Evolutionary conservation across 1,140 invertebrate species (phyloP).

Genomic region (Hypothenemus hampei): DNA sequence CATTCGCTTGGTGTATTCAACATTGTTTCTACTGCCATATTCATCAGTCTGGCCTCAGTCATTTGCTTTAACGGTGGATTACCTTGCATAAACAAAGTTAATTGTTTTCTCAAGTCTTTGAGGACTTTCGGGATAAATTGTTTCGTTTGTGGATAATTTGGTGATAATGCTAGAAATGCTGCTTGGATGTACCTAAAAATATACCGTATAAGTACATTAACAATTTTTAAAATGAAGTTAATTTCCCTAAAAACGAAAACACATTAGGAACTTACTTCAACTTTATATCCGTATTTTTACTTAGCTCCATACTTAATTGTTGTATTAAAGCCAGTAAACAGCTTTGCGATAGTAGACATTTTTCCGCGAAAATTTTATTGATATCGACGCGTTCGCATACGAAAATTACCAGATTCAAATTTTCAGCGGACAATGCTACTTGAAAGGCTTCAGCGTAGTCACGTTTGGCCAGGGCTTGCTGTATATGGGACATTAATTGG

Average conservation of each 20-base stretch:
- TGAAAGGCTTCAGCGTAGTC: conserved; percentile 84
- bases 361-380: conserved; percentile 64
- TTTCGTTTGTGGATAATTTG: conserved; percentile 66
- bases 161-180: conserved; percentile 78
- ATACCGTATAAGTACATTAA: conserved; percentile 7
- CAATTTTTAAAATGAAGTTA: too few relatives aligned
- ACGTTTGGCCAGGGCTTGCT: conserved; percentile 65
- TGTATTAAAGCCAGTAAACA: conserved; percentile 88
- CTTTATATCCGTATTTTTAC: conserved; percentile 79
- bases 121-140: conserved; percentile 81
- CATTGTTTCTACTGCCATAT: conserved; percentile 57
- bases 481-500: conserved; percentile 62
- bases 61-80: conserved; percentile 65
- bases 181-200: conserved; percentile 77
- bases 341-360: conserved; percentile 72
- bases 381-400: conserved; percentile 79
- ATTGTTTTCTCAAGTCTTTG: conserved; percentile 66
- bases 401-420: conserved; percentile 76
- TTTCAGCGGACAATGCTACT: conserved; percentile 79
- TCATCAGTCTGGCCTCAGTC: conserved; percentile 69
- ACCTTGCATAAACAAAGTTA: conserved; percentile 61
- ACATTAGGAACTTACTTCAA: conserved; percentile 70
- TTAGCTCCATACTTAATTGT: conserved; percentile 84
- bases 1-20: neutral
- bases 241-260: too few relatives aligned